Evolutionary conservation across 2,113 vertebrate genomes (phyloP).

Genomic region (Hemibagrus wyckioides): DNA sequence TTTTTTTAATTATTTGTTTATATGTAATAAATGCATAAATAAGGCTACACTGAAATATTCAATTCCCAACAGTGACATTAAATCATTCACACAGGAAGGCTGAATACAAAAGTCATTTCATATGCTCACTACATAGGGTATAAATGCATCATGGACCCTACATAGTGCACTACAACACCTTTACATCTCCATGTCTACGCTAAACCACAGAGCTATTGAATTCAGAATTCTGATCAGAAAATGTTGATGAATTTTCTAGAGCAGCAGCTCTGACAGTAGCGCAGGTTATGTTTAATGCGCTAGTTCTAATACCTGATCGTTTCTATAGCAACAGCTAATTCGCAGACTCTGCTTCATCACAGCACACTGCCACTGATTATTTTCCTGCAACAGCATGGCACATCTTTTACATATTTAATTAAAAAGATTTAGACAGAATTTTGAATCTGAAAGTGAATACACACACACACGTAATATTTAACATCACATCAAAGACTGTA

Average conservation of each 20-base stretch:
- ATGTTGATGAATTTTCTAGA: not conserved
- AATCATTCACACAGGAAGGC: not conserved
- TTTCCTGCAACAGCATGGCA: not conserved
- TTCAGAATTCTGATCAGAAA: not conserved
- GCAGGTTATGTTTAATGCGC: not conserved
- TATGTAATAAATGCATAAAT: not conserved
- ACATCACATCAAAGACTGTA: too few relatives aligned
- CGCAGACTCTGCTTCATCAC: not conserved
- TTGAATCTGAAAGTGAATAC: not conserved
- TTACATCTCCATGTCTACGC: not conserved
- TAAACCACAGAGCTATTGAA: not conserved
- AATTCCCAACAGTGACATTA: not conserved
- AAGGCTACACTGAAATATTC: not conserved
- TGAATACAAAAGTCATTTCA: not conserved
- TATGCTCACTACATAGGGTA: not conserved
- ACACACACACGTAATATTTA: not conserved
- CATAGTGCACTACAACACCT: not conserved
- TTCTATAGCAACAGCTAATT: not conserved
- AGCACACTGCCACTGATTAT: not conserved
- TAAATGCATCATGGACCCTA: not conserved
- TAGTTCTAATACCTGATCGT: not conserved
- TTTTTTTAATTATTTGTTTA: too few relatives aligned
- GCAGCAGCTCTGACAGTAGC: not conserved
- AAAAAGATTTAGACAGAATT: not conserved
- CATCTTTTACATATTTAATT: too few relatives aligned